Evolutionary conservation across 2,888 invertebrate species (phyloP).

Genomic region (Metopia argyrocephala): DNA sequence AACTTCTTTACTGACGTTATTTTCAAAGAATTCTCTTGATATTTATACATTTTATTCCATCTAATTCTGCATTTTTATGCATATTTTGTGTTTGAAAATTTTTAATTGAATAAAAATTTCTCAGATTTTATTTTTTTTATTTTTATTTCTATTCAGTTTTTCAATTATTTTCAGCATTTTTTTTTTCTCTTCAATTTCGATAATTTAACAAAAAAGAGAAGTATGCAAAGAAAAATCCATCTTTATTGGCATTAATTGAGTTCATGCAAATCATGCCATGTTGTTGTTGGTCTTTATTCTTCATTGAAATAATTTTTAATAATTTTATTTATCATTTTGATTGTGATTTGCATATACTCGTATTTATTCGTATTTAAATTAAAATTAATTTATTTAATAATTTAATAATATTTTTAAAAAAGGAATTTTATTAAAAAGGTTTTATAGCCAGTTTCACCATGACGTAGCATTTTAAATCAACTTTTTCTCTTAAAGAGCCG

Average conservation of each 20-base stretch:
- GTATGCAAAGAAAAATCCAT: constrained; percentile 30
- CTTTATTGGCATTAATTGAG: constrained; percentile 60
- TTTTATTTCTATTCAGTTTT: constrained; percentile 29
- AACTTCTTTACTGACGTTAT: constrained; percentile 27
- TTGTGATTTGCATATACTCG: constrained; percentile 25
- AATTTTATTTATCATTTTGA: constrained; percentile 16
- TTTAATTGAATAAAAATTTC: constrained; percentile 49
- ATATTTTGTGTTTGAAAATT: constrained; percentile 30
- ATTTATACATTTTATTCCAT: neutral
- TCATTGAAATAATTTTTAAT: constrained; percentile 45
- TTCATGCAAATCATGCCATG: constrained; percentile 32
- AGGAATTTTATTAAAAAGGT: too few species aligned
- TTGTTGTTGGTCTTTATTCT: constrained; percentile 35
- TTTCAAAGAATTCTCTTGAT: neutral
- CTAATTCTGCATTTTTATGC: neutral
- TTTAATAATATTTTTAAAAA: too few species aligned
- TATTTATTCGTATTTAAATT: constrained; percentile 9
- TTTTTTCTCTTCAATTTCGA: constrained; percentile 6
- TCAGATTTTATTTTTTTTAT: constrained; percentile 12
- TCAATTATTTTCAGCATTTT: constrained; percentile 5
- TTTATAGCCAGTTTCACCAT: too few species aligned
- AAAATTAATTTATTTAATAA: too few species aligned
- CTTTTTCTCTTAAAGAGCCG: too few species aligned
- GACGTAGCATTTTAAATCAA: too few species aligned
- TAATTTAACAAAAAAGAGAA: constrained; percentile 14